Conservation (phyloP, 2,888 invertebrate genomes). For the Melipona bicolor region DNA sequence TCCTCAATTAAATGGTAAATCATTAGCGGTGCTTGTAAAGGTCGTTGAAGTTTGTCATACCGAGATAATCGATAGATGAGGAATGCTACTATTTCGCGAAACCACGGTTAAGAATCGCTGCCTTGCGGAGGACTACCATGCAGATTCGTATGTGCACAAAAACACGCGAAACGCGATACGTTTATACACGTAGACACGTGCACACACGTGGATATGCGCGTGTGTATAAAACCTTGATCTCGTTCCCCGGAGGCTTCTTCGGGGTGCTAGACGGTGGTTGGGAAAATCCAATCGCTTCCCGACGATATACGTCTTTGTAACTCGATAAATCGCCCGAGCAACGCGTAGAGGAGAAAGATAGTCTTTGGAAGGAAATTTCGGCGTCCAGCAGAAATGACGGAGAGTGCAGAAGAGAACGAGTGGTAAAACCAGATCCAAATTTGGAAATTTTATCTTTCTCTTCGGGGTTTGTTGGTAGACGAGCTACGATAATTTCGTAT, state of each 20-base stretch:
- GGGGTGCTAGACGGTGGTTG: conserved; percentile 70
- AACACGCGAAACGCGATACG: background rate
- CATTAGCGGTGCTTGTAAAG: too few species aligned
- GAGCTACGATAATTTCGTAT: background rate
- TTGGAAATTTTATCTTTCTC: conserved; percentile 46
- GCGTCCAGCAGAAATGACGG: conserved; percentile 45
- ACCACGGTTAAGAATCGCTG: too few species aligned
- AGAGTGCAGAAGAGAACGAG: background rate
- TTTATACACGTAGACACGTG: background rate
- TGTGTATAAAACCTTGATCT: conserved; percentile 59
- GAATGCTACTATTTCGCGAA: too few species aligned
- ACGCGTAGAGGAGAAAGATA: conserved; percentile 32
- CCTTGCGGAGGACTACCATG: too few species aligned
- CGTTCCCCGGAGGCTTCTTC: conserved; percentile 61
- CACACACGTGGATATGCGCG: background rate
- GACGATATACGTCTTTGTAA: conserved; percentile 76
- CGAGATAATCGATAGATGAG: too few species aligned
- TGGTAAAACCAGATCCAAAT: conserved; percentile 54
- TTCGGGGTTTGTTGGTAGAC: conserved; percentile 23
- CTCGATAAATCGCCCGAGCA: conserved; percentile 74
- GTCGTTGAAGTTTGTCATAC: too few species aligned
- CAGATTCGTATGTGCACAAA: background rate
- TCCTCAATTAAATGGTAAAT: too few species aligned
- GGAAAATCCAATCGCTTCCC: conserved; percentile 77
- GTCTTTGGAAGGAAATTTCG: conserved; percentile 62